phyloP scores from a whole-genome alignment of 1,140 invertebrate genomes.

The Heliconius congener region DNA sequence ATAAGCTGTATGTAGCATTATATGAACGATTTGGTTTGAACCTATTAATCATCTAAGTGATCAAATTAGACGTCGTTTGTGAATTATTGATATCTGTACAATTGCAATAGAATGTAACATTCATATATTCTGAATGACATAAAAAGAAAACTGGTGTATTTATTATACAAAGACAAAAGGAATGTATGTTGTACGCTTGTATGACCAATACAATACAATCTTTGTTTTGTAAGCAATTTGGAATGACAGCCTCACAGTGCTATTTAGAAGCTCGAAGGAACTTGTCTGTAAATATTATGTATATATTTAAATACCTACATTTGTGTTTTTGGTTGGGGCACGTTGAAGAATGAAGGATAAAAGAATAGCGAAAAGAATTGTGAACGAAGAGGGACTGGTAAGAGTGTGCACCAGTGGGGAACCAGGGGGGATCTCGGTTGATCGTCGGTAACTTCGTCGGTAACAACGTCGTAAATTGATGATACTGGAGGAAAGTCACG shows the following conservation, averaged over 20 bases:
- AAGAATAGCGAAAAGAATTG: too few species aligned
- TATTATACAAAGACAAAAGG: not conserved
- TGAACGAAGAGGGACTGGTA: too few species aligned
- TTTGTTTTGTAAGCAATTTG: not conserved
- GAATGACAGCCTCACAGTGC: not conserved
- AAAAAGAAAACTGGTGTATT: not conserved
- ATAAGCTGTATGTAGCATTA: not conserved
- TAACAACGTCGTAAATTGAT: too few species aligned
- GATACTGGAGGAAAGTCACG: too few species aligned
- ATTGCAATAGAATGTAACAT: not conserved
- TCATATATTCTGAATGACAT: slow-evolving; percentile 2
- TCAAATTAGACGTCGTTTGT: not conserved
- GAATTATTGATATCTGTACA: not conserved
- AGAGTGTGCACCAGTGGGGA: too few species aligned
- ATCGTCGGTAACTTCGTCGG: too few species aligned
- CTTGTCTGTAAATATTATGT: not conserved
- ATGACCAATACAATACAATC: not conserved
- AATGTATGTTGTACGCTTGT: not conserved
- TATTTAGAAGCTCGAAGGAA: not conserved
- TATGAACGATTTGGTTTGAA: not conserved
- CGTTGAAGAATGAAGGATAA: too few species aligned
- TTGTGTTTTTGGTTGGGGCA: too few species aligned
- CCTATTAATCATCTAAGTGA: not conserved
- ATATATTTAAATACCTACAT: not conserved
- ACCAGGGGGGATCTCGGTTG: too few species aligned